Base-by-base conservation (phyloP, 2,797 vertebrate genomes). In the Thaleichthys pacificus region DNA sequence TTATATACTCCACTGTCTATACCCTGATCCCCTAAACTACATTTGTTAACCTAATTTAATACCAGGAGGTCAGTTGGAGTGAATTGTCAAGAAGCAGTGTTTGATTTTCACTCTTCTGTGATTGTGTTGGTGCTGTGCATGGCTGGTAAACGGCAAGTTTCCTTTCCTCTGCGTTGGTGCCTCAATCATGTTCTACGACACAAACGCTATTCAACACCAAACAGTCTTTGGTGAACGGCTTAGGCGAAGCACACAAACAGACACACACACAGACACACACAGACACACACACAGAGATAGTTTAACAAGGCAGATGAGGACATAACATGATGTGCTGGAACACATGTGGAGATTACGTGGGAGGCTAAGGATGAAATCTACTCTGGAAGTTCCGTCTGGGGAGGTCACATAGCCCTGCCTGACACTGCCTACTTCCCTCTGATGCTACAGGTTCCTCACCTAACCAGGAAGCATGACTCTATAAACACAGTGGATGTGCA, bases 21-120 rank as follows among this genome's bases (percentile, higher is more conserved):
- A 1, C 28, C 17, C 24, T 19, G 38, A 42, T 42, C 11, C 38
- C 11, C 38, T 11, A 12, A 42, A 42, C 38, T 42, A 42, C 38
- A 42, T 42, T 42, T 42, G 11, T 73, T 78, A 56, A 74, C 62
- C 68, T 78, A 80, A 72, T 73, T 38, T 68, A 80, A 84, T 60
- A 26, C 26, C 26, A 26, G 26, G 26, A 26, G 26, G 11, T 42
- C 38, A 42, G 38, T 42, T 42, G 9, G 38, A 42, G 38, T 15
- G 30, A 12, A 65, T 65, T 1, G 9, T 21, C 0, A 26, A 42
- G 47, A 66, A 66, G 26, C 42, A 49, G 14, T 3, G 12, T 42
- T 42, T 19, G n/a, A 12, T 66, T 24, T 24, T 66, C 8, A 35
- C 3, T 66, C 7, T 42, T 65, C 32, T 47, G 19, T 42, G 35